Evolutionary conservation across 1,140 invertebrate genomes (phyloP), one percentile per base, ranked within the genome.

Genomic region (Anagrus nilaparvatae): DNA sequence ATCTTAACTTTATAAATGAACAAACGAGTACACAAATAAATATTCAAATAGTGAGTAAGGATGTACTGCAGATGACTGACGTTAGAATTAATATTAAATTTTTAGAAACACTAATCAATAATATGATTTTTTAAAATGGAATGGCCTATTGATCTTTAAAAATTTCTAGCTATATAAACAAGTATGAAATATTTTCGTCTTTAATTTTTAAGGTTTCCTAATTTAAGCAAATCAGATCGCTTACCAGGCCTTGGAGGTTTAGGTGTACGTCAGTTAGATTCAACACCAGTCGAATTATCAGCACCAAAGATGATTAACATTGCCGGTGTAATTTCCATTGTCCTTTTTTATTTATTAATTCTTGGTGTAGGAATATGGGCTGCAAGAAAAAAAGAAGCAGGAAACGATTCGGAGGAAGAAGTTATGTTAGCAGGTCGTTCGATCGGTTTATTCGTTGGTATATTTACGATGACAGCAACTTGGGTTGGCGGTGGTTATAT

Each of bases 401-500:
- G 82, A 33, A 84, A 87, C 67, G 81, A 88, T 58, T 85, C 82
- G 17, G 85, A 94, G 58, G 92, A 96, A 67, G 91, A 96, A 63
- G 90, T 98, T 12, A 97, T 97, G 92, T 65, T 97, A 52, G 94
- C 94, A 1, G 93, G 93, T 1, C 72, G 94, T 34, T 94, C 90
- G 56, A 97, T 97, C 53, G 93, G 94, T 4, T 71, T 95, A 3
- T 88, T 97, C 53, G 93, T 97, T 29, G 94, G 94, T 14, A 93
- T 96, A 46, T 97, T 97, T 55, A 97, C 94, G 12, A 98, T 97
- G 94, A 97, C 94, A 84, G 94, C 94, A 14, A 97, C 93, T 14
- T 97, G 95, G 95, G 94, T 98, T 12, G 95, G 95, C 41, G 95
- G 95, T 24, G 95, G 93, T 21, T 98, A 97, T 71, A 98, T 98